phyloP scores from a whole-genome alignment of 2,888 invertebrate species.

The Leucania comma region DNA sequence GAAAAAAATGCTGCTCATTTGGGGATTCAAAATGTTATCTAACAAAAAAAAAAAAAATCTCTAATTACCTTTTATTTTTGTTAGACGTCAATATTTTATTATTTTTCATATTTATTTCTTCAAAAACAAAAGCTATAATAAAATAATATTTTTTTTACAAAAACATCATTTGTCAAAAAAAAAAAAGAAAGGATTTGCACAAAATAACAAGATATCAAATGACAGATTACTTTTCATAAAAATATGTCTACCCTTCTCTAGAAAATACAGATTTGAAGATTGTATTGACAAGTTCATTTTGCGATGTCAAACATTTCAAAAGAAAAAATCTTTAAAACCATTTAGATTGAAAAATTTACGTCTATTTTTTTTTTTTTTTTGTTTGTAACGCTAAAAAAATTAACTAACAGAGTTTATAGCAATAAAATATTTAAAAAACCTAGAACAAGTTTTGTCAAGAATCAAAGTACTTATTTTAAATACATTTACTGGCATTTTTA shows the following conservation, averaged over 20 bases:
- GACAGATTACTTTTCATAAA: constrained; percentile 10
- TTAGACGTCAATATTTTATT: background rate
- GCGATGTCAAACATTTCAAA: background rate
- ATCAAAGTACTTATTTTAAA: too few species aligned
- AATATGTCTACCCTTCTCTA: constrained; percentile 7
- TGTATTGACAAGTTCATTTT: constrained; percentile 16
- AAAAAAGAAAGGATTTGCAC: background rate
- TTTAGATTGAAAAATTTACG: background rate
- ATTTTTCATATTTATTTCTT: too few species aligned
- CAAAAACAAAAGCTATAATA: background rate
- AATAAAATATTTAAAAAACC: too few species aligned
- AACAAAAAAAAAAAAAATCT: too few species aligned
- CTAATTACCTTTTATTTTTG: background rate
- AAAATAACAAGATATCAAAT: constrained; percentile 11
- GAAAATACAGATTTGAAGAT: constrained; percentile 4
- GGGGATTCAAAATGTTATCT: too few species aligned
- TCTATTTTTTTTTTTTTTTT: background rate
- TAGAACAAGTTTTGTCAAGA: too few species aligned
- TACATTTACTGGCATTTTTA: too few species aligned
- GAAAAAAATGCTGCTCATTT: too few species aligned
- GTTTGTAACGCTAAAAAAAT: background rate
- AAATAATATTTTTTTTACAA: background rate
- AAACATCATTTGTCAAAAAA: background rate
- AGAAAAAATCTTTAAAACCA: constrained; percentile 1
- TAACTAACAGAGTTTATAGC: background rate